Base-by-base conservation (phyloP, 1,140 invertebrate species). In the Drosophila watanabei region DNA sequence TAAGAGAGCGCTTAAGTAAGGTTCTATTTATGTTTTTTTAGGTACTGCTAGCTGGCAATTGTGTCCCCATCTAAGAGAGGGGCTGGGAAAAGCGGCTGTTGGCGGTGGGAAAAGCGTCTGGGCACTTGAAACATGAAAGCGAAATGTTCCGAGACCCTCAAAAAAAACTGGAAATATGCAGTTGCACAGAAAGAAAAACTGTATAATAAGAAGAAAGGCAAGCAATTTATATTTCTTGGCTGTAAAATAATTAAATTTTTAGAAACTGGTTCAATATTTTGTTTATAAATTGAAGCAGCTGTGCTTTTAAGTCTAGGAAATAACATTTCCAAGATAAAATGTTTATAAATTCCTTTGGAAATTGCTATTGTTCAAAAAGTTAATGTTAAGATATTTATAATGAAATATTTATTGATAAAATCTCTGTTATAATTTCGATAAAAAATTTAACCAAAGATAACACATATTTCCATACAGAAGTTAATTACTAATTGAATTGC, bases 121-220 rank as follows among this genome's bases (percentile, higher is more conserved):
- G 30, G 37, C 39, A 59, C 79, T 80, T 61, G 61, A 80, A 84
- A 82, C 56, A 82, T 85, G 82, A 85, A 85, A 86, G 79, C 79
- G 64, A 85, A 73, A 73, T 60, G 68, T 60, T 37, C 54, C 35
- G 37, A 72, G 69, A 60, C 43, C 30, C 45, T 73, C 35, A 32
- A 73, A 49, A 73, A 49, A 48, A 71, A 49, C 66, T 81, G 49
- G 20, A 66, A 80, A 57, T 28, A 33, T 64, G 11, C 39, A 28
- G 51, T 18, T 49, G 18, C 49, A 52, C n/a, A 6, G 32, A n/a
- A 5, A 16, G 13, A 52, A 66, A 70, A 32, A 5, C 13, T 18
- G 6, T 18, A n/a, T 13, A 18, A 46, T 5, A 5, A 20, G 2
- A 32, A 18, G 18, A 43, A 1, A 43, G 10, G 2, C n/a, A n/a